A percentile compares a stretch with the other conserved stretches of the same genome.
Evolutionary conservation across 1,140 invertebrate genomes (phyloP).

Genomic region (Odontomachus brunneus): DNA sequence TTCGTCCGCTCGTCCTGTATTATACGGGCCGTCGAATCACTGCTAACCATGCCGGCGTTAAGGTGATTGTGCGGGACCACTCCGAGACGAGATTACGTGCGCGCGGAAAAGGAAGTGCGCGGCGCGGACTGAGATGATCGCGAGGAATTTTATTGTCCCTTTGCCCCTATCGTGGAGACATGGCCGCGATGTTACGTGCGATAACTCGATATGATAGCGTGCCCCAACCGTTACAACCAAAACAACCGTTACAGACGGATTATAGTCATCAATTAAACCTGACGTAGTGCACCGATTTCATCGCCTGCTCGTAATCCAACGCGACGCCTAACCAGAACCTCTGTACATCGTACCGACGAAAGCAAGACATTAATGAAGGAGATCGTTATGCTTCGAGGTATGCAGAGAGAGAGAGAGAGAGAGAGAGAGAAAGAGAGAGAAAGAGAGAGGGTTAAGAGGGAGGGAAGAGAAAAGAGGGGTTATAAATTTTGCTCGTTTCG

Average conservation of each 20-base stretch:
- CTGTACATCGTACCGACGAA: constrained; percentile 20
- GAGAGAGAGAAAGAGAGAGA: no score
- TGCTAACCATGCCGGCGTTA: constrained; percentile 45
- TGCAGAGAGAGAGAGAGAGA: not conserved
- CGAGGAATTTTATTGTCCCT: constrained; percentile 38
- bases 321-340: constrained; percentile 25
- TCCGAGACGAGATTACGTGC: constrained; percentile 32
- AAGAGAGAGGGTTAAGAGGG: no score
- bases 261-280: constrained; percentile 46
- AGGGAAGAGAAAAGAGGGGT: no score
- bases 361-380: constrained; percentile 13
- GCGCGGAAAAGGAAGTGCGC: not conserved
- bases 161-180: no score
- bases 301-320: constrained; percentile 40
- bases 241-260: constrained; percentile 26
- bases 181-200: constrained; percentile 19
- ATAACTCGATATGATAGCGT: constrained; percentile 35
- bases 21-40: constrained; percentile 49
- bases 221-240: no score
- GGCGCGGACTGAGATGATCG: not conserved
- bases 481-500: not conserved
- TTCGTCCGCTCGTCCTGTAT: constrained; percentile 29
- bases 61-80: constrained; percentile 41
- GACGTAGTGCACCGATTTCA: constrained; percentile 10
- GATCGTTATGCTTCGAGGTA: not conserved